Conservation (phyloP, 2,113 vertebrate genomes). For the Antechinus stuartii region DNA sequence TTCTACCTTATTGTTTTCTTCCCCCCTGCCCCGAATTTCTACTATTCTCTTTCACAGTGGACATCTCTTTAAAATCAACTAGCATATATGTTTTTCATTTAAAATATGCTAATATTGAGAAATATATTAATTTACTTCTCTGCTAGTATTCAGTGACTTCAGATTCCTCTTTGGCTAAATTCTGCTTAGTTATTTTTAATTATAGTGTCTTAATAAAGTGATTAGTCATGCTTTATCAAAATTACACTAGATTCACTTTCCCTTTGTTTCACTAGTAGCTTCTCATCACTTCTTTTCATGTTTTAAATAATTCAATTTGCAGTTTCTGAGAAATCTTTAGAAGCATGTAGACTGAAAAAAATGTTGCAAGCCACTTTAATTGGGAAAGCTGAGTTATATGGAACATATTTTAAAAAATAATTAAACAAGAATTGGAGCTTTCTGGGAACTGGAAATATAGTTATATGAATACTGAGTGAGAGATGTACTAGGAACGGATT, state of each 20-base stretch:
- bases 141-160: background rate
- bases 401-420: background rate
- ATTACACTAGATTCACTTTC: background rate
- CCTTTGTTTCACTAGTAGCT: background rate
- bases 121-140: background rate
- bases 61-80: background rate
- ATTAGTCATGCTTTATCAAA: background rate
- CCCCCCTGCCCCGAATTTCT: background rate
- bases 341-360: background rate
- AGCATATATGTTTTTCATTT: background rate
- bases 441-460: background rate
- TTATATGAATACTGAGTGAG: background rate
- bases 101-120: background rate
- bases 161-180: background rate
- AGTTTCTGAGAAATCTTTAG: background rate
- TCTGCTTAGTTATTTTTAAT: background rate
- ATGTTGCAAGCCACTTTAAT: background rate
- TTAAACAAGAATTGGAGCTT: background rate
- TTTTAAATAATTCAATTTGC: background rate
- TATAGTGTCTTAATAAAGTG: background rate
- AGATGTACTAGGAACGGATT: background rate
- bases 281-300: background rate
- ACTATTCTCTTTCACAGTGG: background rate
- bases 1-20: background rate
- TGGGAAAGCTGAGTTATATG: background rate